A percentile compares a stretch with the other conserved stretches of the same genome.
Evolutionary conservation across 2,888 invertebrate genomes (phyloP).

Genomic region (Antheraea yamamai): DNA sequence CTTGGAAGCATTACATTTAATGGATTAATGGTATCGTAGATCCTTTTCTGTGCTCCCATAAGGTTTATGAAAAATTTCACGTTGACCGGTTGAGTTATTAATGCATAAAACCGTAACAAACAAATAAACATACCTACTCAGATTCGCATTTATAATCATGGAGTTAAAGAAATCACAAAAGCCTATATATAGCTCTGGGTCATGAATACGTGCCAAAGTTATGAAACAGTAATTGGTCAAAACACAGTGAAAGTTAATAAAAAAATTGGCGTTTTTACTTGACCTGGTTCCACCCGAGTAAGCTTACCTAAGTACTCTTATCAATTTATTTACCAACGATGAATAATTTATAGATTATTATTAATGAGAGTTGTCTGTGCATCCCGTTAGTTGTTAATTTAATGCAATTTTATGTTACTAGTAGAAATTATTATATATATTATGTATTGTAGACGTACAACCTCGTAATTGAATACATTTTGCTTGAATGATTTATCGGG

Average conservation of each 20-base stretch:
- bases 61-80: too few species aligned
- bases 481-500: neutral
- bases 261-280: conserved; percentile 14
- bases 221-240: conserved; percentile 12
- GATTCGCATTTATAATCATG: too few species aligned
- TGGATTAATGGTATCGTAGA: too few species aligned
- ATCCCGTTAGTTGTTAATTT: neutral
- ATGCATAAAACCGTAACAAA: too few species aligned
- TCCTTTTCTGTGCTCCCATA: too few species aligned
- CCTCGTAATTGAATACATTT: neutral
- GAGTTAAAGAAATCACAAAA: neutral
- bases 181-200: neutral
- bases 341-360: conserved; percentile 1
- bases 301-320: conserved; percentile 2
- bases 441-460: neutral
- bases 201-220: neutral
- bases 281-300: conserved; percentile 7
- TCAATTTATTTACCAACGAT: conserved; percentile 1
- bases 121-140: too few species aligned
- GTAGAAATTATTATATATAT: neutral
- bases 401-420: neutral
- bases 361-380: neutral
- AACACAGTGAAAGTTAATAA: conserved; percentile 21
- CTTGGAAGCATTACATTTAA: too few species aligned
- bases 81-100: too few species aligned